phyloP scores from a whole-genome alignment of 2,797 vertebrate genomes.

The Poecilia picta region DNA sequence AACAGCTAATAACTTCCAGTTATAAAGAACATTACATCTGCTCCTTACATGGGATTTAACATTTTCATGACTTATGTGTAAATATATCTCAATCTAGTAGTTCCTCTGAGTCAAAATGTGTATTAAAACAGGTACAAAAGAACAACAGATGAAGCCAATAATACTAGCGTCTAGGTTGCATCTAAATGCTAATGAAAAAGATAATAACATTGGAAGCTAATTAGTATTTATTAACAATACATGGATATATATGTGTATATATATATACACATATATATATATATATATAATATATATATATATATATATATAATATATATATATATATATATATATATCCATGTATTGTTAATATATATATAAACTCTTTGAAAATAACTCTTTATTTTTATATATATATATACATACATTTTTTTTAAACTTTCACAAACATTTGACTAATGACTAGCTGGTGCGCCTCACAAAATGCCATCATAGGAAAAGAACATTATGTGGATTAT shows the following conservation, averaged over 20 bases:
- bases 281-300: no score
- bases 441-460: no score
- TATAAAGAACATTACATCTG: neutral
- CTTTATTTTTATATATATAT: no score
- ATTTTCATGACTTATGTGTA: conserved; percentile 4
- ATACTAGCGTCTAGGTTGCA: neutral
- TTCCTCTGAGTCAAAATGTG: neutral
- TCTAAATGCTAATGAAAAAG: neutral
- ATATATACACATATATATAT: no score
- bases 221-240: neutral
- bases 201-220: neutral
- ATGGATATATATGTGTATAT: no score
- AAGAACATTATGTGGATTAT: neutral
- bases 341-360: no score
- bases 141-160: neutral
- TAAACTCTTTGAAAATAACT: no score
- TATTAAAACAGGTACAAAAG: neutral
- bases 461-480: no score
- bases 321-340: neutral
- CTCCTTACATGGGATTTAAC: neutral
- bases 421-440: no score
- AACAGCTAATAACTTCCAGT: neutral
- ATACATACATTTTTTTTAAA: no score
- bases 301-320: no score
- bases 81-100: neutral